Evolutionary conservation across 1,140 invertebrate genomes (phyloP).

Genomic region (Macrotrachela quadricornifera): DNA sequence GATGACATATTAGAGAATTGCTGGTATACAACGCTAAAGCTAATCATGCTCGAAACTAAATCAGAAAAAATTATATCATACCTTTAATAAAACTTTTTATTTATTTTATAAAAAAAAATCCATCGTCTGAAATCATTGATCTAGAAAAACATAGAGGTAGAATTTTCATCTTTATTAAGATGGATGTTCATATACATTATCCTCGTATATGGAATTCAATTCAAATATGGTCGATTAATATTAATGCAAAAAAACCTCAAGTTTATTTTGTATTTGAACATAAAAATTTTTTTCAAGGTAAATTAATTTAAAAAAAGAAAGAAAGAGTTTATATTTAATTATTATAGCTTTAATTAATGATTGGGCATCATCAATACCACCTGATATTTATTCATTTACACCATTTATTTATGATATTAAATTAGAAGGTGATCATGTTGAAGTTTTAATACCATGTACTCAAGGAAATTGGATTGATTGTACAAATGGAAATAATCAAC

Average conservation of each 20-base stretch:
- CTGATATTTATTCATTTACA: slow-evolving; percentile 78
- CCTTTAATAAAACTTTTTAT: too few relatives aligned
- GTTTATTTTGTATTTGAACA: slow-evolving; percentile 73
- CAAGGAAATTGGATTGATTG: slow-evolving; percentile 92
- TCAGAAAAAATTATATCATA: too few relatives aligned
- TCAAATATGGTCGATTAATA: slow-evolving; percentile 65
- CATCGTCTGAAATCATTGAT: too few relatives aligned
- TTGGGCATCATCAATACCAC: slow-evolving; percentile 63
- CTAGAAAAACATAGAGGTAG: too few relatives aligned
- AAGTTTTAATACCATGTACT: slow-evolving; percentile 74
- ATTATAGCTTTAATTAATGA: slow-evolving; percentile 64
- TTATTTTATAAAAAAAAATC: too few relatives aligned
- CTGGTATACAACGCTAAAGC: too few relatives aligned
- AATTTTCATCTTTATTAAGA: too few relatives aligned
- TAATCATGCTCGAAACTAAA: too few relatives aligned
- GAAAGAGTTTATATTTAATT: too few relatives aligned
- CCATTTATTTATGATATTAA: slow-evolving; percentile 89
- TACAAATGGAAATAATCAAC: too few relatives aligned
- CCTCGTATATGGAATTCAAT: slow-evolving; percentile 79
- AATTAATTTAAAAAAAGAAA: too few relatives aligned
- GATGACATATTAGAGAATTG: too few relatives aligned
- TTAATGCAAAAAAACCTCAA: slow-evolving; percentile 79
- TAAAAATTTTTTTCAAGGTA: slow-evolving; percentile 70
- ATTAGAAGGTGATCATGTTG: slow-evolving; percentile 65
- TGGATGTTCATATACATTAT: slow-evolving; percentile 38